Percentiles rank a stretch among this genome's conserved stretches.
These are phyloP conservation scores for Pentalonia nigronervosa DNA, from an alignment of 1,140 invertebrate genomes.

Conservation along the genomic window DNA sequence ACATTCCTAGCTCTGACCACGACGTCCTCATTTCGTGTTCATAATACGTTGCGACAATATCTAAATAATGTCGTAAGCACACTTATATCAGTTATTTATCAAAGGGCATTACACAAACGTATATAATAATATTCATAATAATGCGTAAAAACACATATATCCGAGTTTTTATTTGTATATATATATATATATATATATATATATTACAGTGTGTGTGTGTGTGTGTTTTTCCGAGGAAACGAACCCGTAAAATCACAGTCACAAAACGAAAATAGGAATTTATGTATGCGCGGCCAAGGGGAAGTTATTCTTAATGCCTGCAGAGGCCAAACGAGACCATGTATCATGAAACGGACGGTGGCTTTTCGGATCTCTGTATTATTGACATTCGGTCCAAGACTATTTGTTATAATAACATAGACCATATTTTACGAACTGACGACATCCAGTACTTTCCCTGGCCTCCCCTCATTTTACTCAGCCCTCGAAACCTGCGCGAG, in stretches of 20 bases:
- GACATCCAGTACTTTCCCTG: background rate
- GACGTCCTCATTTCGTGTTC: background rate
- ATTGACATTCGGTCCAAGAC: slow-evolving; percentile 47
- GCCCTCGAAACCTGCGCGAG: background rate
- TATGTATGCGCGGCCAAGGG: background rate
- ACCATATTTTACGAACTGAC: slow-evolving; percentile 46
- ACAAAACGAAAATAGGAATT: slow-evolving; percentile 8
- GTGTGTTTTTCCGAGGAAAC: background rate
- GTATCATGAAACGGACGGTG: slow-evolving; percentile 44
- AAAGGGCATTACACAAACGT: too few species aligned
- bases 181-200: background rate
- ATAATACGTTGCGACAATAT: too few species aligned
- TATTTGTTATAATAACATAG: slow-evolving; percentile 50
- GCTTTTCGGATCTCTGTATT: slow-evolving; percentile 50
- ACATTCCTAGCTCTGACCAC: too few species aligned
- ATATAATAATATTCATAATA: background rate
- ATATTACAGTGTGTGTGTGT: too few species aligned
- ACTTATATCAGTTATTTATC: too few species aligned
- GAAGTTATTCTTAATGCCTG: slow-evolving; percentile 38
- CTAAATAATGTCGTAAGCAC: too few species aligned
- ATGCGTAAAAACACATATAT: background rate
- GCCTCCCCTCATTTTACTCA: background rate
- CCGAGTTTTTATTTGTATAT: background rate
- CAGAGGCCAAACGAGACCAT: background rate
- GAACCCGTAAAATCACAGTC: background rate